Conservation (phyloP, 1,140 invertebrate genomes). For the Luehdorfia chinensis region DNA sequence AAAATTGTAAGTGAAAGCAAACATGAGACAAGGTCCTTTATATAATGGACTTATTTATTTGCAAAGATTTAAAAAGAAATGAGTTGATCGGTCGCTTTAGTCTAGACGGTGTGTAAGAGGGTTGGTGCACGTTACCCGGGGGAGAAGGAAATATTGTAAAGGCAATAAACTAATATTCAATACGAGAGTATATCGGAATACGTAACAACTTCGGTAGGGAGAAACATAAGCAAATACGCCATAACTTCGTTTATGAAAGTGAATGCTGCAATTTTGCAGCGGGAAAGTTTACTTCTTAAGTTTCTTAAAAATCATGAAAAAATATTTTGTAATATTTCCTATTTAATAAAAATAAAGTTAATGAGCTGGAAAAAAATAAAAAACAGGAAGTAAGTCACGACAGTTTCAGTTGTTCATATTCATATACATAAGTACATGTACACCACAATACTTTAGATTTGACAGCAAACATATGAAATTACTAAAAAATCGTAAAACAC, state of each 20-base stretch:
- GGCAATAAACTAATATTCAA: slow-evolving; percentile 50
- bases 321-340: too few species aligned
- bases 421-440: too few species aligned
- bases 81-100: slow-evolving; percentile 40
- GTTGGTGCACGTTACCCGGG: slow-evolving; percentile 30
- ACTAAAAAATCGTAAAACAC: too few species aligned
- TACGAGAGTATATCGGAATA: slow-evolving; percentile 19
- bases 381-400: too few species aligned
- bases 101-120: slow-evolving; percentile 53
- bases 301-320: too few species aligned
- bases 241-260: slow-evolving; percentile 12
- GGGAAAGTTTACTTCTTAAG: too few species aligned
- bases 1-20: slow-evolving; percentile 27
- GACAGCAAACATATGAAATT: too few species aligned
- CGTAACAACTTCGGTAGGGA: slow-evolving; percentile 11
- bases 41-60: slow-evolving; percentile 31
- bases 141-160: slow-evolving; percentile 52
- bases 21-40: slow-evolving; percentile 28
- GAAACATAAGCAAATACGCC: slow-evolving; percentile 12
- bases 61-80: slow-evolving; percentile 48
- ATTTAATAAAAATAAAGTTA: too few species aligned
- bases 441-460: too few species aligned
- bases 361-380: too few species aligned
- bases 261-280: slow-evolving; percentile 2
- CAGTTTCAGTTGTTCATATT: too few species aligned